Evolutionary conservation across 23 tunicate species (phyloP).

Genomic region (Trididemnum nubilum): DNA sequence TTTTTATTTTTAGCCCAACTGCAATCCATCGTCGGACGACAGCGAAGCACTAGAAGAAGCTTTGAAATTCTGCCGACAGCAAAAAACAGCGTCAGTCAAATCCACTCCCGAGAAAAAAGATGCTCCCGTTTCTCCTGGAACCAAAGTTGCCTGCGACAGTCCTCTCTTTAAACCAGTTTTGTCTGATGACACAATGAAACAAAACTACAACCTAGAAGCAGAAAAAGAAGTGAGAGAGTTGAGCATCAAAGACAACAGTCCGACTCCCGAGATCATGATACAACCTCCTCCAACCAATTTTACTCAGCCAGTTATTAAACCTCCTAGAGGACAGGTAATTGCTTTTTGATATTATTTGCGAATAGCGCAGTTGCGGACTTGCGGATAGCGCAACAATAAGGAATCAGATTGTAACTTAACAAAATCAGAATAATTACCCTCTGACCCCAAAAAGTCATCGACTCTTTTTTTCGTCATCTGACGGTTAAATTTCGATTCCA

Average conservation of each 20-base stretch:
- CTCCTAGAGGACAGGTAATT: conserved; percentile 20
- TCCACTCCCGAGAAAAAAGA: neutral
- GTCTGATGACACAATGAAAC: conserved; percentile 8
- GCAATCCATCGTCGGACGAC: neutral
- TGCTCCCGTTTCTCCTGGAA: neutral
- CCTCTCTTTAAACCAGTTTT: conserved; percentile 4
- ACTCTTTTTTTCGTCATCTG: too few species aligned
- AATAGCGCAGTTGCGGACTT: too few species aligned
- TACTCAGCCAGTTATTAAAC: neutral
- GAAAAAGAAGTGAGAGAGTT: conserved; percentile 15
- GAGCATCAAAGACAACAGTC: conserved; percentile 10
- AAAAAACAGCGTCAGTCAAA: neutral
- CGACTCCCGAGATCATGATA: neutral
- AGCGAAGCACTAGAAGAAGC: neutral
- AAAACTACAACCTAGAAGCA: neutral
- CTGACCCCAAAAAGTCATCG: too few species aligned
- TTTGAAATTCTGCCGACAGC: neutral
- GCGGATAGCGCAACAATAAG: too few species aligned
- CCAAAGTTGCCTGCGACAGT: neutral
- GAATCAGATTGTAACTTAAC: too few species aligned
- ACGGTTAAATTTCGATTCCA: too few species aligned
- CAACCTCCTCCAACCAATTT: neutral
- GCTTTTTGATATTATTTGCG: too few species aligned
- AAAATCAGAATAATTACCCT: too few species aligned
- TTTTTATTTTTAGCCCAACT: neutral